Base-by-base conservation (phyloP, 2,113 vertebrate genomes). In the Syngnathus scovelli region DNA sequence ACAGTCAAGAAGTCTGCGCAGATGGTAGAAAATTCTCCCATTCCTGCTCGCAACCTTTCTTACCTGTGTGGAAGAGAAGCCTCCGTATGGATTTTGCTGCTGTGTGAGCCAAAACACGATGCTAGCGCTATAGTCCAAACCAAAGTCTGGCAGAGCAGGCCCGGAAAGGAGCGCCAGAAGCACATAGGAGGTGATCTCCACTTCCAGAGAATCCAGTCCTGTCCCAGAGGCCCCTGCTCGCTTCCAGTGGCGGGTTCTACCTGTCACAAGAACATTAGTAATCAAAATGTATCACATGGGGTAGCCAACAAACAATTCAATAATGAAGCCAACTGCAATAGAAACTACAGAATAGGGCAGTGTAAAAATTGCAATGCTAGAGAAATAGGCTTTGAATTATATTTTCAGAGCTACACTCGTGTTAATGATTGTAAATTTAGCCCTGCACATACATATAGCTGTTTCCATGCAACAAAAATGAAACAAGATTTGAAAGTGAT, bases 21-120 rank as follows among this genome's bases (percentile, higher is more conserved):
- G 6, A 58, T 7, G 23, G 23, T 7, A 16, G 2, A 58, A 58
- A 1, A 2, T n/a, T 52, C 18, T 21, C n/a, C 18, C 6, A n/a
- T 21, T 61, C 18, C 60, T 3, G 5, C 15, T 36, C 1, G 6
- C 13, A 43, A 23, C 23, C 4, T 36, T 21, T 36, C 16, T 11
- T 72, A 97, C 96, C 93, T 94, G 93, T 0, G 93, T 95, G 56
- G 93, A 94, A 3, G 91, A 85, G 86, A 94, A 96, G 1, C 94
- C 93, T 7, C 94, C 94, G 0, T 83, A 92, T 0, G 93, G 73
- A 66, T 95, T 96, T 87, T 94, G 93, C 67, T 94, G 91, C 61
- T 78, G 84, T 37, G 78, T 63, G 3, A 95, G 80, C 95, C 95
- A 95, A 48, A 75, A 88, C n/a, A 93, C 90, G n/a, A 94, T 89